Conservation (phyloP, 2,888 invertebrate species). For the Nematopogon swammerdamellus region DNA sequence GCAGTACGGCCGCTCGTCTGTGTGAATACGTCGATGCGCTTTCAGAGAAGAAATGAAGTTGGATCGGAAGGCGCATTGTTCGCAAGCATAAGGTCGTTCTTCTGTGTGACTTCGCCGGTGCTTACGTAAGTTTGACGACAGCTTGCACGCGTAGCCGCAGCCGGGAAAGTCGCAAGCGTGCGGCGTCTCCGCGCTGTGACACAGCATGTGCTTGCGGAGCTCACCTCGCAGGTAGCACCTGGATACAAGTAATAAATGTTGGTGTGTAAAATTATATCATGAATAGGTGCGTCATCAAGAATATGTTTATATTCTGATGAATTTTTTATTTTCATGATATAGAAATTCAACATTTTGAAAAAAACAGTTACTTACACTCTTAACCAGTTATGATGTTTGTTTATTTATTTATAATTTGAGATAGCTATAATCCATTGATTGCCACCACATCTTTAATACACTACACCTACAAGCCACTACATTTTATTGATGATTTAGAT, state of each 20-base stretch:
- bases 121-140: constrained; percentile 42
- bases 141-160: constrained; percentile 53
- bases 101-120: constrained; percentile 41
- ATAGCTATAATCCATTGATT: too few relatives aligned
- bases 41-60: constrained; percentile 46
- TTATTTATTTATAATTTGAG: too few relatives aligned
- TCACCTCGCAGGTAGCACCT: constrained; percentile 35
- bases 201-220: constrained; percentile 33
- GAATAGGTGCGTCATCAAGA: too few relatives aligned
- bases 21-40: constrained; percentile 40
- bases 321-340: too few relatives aligned
- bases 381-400: too few relatives aligned
- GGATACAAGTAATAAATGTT: constrained; percentile 18
- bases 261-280: too few relatives aligned
- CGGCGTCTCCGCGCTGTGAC: constrained; percentile 37
- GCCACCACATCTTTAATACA: too few relatives aligned
- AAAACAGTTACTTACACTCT: too few relatives aligned
- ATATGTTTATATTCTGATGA: too few relatives aligned
- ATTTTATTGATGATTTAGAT: too few relatives aligned
- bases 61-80: constrained; percentile 40
- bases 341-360: too few relatives aligned
- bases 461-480: too few relatives aligned
- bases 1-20: constrained; percentile 33
- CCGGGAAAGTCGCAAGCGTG: constrained; percentile 46
- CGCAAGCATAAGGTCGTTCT: constrained; percentile 45